A percentile compares a stretch with the other conserved stretches of the same genome.
Evolutionary conservation across 2,113 vertebrate species (phyloP).

Genomic region (Zonotrichia leucophrys): DNA sequence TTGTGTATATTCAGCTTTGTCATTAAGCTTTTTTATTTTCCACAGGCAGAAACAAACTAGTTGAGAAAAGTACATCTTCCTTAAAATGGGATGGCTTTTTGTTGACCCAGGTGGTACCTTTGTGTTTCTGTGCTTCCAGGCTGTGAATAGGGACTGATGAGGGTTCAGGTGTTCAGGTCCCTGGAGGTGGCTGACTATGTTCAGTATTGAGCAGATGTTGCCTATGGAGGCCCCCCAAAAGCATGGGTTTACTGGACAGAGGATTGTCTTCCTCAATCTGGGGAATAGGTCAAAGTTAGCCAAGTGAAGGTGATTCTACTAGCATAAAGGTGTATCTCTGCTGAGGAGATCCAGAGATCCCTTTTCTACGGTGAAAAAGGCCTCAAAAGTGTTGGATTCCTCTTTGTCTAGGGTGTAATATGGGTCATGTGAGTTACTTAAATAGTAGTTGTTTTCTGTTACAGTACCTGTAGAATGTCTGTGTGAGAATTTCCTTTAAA

Average conservation of each 20-base stretch:
- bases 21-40: not conserved
- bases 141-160: not conserved
- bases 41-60: not conserved
- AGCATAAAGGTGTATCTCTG: not conserved
- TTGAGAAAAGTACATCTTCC: not conserved
- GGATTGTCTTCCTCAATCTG: not conserved
- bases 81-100: not conserved
- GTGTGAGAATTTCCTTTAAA: not conserved
- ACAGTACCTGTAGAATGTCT: not conserved
- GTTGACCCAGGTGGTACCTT: not conserved
- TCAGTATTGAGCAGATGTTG: rapidly evolving
- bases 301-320: not conserved
- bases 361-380: not conserved
- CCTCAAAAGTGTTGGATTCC: not conserved
- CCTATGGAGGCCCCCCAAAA: rapidly evolving
- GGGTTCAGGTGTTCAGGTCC: not conserved
- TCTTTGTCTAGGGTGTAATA: not conserved
- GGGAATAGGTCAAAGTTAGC: not conserved
- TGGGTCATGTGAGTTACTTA: not conserved
- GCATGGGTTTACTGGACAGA: not conserved
- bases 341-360: not conserved
- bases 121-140: not conserved
- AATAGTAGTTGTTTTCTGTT: not conserved
- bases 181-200: not conserved
- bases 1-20: not conserved